A percentile compares a stretch with the other conserved stretches of the same genome.
Conservation (phyloP, 2,797 vertebrate species). For the Gambusia yucatana region DNA sequence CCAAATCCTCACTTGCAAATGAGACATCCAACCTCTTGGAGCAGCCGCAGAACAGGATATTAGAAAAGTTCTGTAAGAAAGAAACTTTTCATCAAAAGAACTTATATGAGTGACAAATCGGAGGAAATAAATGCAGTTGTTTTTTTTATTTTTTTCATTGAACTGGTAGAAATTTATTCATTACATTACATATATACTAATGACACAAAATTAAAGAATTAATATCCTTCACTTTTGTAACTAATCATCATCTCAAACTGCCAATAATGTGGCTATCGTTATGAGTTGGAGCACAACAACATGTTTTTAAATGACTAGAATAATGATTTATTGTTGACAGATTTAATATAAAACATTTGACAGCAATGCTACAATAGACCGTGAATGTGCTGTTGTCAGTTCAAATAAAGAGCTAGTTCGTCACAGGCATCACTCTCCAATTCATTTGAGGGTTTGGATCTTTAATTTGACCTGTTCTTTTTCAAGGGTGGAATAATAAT, state of each 20-base stretch:
- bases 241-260: background rate
- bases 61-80: constrained; percentile 65
- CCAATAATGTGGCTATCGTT: background rate
- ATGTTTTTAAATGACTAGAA: background rate
- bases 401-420: background rate
- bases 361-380: background rate
- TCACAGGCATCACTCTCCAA: background rate
- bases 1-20: constrained; percentile 74
- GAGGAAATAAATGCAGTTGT: constrained; percentile 7
- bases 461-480: background rate
- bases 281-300: background rate
- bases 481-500: background rate
- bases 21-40: constrained; percentile 66
- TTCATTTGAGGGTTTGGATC: background rate
- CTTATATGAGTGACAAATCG: constrained; percentile 33
- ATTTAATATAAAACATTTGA: background rate
- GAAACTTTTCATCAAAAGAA: constrained; percentile 57
- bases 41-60: constrained; percentile 66
- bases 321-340: background rate
- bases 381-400: background rate
- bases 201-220: background rate
- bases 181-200: background rate
- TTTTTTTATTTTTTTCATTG: constrained; percentile 12
- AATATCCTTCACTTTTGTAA: background rate
- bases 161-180: constrained; percentile 18